These are phyloP conservation scores for Achlya flavicornis DNA, from an alignment of 2,888 invertebrate genomes.

Conservation along the genomic window DNA sequence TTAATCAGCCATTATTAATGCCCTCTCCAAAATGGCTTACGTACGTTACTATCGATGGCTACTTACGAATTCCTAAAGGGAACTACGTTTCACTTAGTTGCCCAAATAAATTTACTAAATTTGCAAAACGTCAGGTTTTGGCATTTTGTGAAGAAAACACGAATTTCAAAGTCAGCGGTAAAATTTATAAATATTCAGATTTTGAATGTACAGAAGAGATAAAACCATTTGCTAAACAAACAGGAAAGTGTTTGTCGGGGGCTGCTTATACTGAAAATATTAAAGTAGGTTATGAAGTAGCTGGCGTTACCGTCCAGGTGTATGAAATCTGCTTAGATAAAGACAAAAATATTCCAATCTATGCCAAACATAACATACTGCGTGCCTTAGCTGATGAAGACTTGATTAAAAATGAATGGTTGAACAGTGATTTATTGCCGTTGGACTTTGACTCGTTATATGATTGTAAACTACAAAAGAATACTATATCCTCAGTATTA, in stretches of 20 bases:
- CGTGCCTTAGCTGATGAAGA: slow-evolving; percentile 29
- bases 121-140: slow-evolving; percentile 25
- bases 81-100: slow-evolving; percentile 44
- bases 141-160: slow-evolving; percentile 43
- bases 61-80: slow-evolving; percentile 38
- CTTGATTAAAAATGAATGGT: slow-evolving; percentile 33
- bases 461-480: slow-evolving; percentile 41
- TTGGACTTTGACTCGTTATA: slow-evolving; percentile 46
- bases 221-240: slow-evolving; percentile 28
- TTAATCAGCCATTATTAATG: slow-evolving; percentile 44
- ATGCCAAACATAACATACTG: slow-evolving; percentile 37
- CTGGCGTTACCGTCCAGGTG: slow-evolving; percentile 30
- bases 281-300: slow-evolving; percentile 40
- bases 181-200: slow-evolving; percentile 38
- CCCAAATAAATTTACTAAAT: slow-evolving; percentile 35
- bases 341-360: slow-evolving; percentile 41
- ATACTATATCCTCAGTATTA: slow-evolving; percentile 29
- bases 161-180: slow-evolving; percentile 35
- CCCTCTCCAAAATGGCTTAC: slow-evolving; percentile 30
- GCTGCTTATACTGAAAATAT: slow-evolving; percentile 37
- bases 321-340: slow-evolving; percentile 55
- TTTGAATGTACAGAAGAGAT: slow-evolving; percentile 46
- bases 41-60: slow-evolving; percentile 31
- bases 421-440: slow-evolving; percentile 28
- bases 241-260: slow-evolving; percentile 33